A percentile compares a stretch with the other conserved stretches of the same genome.
These are phyloP conservation scores for Phylloscopus trochilus DNA, from an alignment of 2,113 vertebrate genomes.

Conservation along the genomic window DNA sequence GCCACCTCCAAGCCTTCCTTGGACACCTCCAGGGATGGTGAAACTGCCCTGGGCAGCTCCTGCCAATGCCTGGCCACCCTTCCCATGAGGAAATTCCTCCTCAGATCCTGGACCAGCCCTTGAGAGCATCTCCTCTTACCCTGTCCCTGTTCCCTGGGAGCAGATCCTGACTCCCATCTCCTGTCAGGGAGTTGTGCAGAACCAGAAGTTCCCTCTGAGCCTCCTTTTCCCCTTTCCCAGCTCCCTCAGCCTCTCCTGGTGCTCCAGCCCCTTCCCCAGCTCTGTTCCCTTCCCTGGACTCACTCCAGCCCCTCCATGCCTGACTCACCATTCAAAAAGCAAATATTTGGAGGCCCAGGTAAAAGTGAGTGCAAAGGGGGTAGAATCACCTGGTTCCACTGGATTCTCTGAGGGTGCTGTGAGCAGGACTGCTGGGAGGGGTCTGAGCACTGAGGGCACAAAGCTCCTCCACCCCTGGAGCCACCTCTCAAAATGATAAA, in stretches of 20 bases:
- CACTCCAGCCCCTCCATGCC: not conserved
- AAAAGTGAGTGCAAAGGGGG: not conserved
- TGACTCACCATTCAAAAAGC: not conserved
- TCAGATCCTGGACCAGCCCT: not conserved
- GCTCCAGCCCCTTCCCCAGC: not conserved
- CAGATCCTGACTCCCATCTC: not conserved
- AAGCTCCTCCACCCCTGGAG: not conserved
- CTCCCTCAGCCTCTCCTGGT: not conserved
- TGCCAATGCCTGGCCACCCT: not conserved
- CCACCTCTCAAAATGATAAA: not conserved
- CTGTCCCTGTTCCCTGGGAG: not conserved
- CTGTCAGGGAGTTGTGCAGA: not conserved
- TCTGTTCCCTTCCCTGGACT: fast-evolving
- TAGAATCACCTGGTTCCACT: not conserved
- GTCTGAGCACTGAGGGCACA: not conserved
- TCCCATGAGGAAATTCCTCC: not conserved
- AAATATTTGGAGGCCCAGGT: not conserved
- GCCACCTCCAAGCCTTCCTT: not conserved
- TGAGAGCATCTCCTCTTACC: fast-evolving
- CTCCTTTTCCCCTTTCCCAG: not conserved
- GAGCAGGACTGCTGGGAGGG: not conserved
- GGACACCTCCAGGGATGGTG: not conserved
- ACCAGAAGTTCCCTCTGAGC: not conserved
- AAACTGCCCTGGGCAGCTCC: not conserved
- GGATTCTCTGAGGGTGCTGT: not conserved